Evolutionary conservation across 2,888 invertebrate species (phyloP).

Genomic region (Panopea generosa): DNA sequence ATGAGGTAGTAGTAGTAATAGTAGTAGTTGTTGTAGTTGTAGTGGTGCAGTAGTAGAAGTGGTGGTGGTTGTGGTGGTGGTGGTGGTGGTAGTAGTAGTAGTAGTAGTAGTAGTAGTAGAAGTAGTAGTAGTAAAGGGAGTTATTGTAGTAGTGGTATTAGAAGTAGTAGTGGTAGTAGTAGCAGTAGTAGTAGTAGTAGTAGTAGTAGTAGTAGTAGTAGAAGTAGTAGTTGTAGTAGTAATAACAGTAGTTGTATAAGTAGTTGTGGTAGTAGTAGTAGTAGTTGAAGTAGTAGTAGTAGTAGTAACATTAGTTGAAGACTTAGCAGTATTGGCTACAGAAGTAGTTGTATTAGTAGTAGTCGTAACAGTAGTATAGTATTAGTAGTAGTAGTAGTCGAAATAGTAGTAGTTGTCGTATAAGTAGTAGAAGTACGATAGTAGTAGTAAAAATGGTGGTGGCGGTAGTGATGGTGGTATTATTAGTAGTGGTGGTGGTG

Average conservation of each 20-base stretch:
- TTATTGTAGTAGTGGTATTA: too few relatives aligned
- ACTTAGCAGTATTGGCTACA: not conserved
- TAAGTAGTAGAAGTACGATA: too few relatives aligned
- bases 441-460: not conserved
- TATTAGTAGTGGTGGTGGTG: too few relatives aligned
- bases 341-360: too few relatives aligned
- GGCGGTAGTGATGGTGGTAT: not conserved
- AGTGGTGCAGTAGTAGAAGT: conserved; percentile 1
- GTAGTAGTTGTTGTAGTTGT: not conserved
- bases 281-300: not conserved
- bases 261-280: too few relatives aligned
- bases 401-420: too few relatives aligned
- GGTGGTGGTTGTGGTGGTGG: too few relatives aligned
- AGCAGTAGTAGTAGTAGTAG: conserved; percentile 1
- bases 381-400: too few relatives aligned
- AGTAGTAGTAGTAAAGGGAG: too few relatives aligned
- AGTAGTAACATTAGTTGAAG: not conserved
- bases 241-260: too few relatives aligned
- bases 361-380: too few relatives aligned
- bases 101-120: conserved; percentile 1
- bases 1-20: too few relatives aligned
- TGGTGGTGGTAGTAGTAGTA: not conserved
- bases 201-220: conserved; percentile 2
- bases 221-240: not conserved
- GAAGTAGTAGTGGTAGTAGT: not conserved